Evolutionary conservation across 2,888 invertebrate species (phyloP).

Genomic region (Adelognathus sp.): DNA sequence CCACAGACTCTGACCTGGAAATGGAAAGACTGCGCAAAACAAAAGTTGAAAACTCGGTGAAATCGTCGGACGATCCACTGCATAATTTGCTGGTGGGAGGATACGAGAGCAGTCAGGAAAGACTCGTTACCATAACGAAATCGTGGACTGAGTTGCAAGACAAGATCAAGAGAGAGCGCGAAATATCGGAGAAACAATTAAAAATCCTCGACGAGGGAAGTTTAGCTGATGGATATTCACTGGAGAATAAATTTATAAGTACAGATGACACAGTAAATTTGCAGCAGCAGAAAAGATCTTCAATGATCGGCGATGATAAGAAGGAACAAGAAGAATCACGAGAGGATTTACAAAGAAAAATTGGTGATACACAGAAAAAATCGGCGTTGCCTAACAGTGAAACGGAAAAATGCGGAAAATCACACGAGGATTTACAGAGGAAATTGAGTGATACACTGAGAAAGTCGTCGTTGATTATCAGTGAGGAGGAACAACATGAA

Average conservation of each 20-base stretch:
- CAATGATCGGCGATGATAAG: not conserved
- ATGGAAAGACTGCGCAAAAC: slow-evolving; percentile 28
- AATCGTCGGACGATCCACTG: not conserved
- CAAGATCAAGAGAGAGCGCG: slow-evolving; percentile 61
- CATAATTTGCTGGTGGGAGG: not conserved
- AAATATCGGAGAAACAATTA: slow-evolving; percentile 60
- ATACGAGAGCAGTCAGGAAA: slow-evolving; percentile 49
- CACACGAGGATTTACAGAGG: too few species aligned
- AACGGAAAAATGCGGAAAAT: too few species aligned
- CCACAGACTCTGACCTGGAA: slow-evolving; percentile 29
- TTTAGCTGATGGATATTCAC: slow-evolving; percentile 7
- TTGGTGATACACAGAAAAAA: not conserved
- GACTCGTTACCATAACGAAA: slow-evolving; percentile 57
- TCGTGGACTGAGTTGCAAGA: slow-evolving; percentile 63
- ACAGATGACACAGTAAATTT: slow-evolving; percentile 28
- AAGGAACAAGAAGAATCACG: slow-evolving; percentile 24
- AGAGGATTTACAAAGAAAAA: slow-evolving; percentile 9
- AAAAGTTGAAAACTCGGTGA: not conserved
- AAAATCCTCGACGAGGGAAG: slow-evolving; percentile 44
- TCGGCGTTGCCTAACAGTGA: not conserved
- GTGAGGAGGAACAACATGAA: too few species aligned
- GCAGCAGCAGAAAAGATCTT: not conserved
- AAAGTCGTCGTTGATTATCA: not conserved
- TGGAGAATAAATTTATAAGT: slow-evolving; percentile 6
- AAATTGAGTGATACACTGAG: not conserved